These are phyloP conservation scores for Gnathonemus longibarbis DNA, from an alignment of 2,113 vertebrate genomes.

Conservation along the genomic window DNA sequence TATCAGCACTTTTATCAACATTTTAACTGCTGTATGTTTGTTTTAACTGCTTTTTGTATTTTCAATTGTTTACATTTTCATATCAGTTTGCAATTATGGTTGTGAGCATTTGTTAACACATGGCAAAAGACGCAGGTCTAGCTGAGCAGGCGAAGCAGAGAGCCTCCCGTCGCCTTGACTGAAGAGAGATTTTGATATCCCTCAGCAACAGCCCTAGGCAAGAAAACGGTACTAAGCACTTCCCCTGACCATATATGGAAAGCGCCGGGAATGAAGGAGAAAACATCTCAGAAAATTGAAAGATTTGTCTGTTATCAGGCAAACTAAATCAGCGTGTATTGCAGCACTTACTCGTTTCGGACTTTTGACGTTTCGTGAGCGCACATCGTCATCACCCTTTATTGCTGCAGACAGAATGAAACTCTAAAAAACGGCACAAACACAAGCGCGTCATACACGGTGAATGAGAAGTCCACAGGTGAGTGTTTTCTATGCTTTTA, in stretches of 20 bases:
- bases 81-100: not conserved
- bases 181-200: conserved; percentile 45
- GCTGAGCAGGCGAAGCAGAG: conserved; percentile 25
- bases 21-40: not conserved
- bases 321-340: conserved; percentile 45
- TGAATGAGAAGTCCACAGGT: conserved; percentile 56
- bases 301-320: conserved; percentile 45
- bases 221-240: conserved; percentile 44
- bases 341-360: conserved; percentile 36
- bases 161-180: conserved; percentile 17
- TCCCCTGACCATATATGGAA: conserved; percentile 67
- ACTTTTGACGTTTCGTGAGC: conserved; percentile 19
- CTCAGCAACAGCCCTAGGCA: conserved; percentile 56
- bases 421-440: conserved; percentile 44
- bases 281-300: conserved; percentile 46
- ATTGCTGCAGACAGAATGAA: conserved; percentile 35
- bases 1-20: not conserved
- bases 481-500: conserved; percentile 32
- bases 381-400: conserved; percentile 28
- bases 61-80: not conserved
- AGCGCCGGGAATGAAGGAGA: conserved; percentile 37
- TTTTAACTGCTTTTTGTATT: not conserved
- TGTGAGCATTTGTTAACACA: not conserved
- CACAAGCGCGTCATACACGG: conserved; percentile 43
- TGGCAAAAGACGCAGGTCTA: conserved; percentile 16